Conservation (phyloP, 2,113 vertebrate genomes). For the Laterallus jamaicensis region DNA sequence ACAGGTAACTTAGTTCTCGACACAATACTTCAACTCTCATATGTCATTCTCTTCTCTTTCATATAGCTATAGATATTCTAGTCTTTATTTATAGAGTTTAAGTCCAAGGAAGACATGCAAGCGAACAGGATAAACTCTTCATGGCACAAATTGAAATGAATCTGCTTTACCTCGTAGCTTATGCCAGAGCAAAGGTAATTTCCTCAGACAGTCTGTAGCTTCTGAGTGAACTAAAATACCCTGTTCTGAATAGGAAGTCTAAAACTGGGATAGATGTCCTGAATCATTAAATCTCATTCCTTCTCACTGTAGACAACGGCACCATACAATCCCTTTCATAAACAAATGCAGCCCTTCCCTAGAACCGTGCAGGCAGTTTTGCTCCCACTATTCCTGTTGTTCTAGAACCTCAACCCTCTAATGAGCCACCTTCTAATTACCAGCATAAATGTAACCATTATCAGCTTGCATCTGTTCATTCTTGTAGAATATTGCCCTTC, state of each 20-base stretch:
- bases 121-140: background rate
- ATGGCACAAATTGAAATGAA: background rate
- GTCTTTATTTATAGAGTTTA: background rate
- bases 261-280: background rate
- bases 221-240: background rate
- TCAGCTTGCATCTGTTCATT: background rate
- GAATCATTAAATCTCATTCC: background rate
- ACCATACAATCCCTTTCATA: background rate
- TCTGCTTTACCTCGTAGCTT: background rate
- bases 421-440: slow-evolving; percentile 1
- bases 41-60: background rate
- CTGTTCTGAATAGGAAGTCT: background rate
- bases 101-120: background rate
- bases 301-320: background rate
- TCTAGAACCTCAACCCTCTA: background rate
- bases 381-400: background rate
- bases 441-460: background rate
- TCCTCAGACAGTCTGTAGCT: background rate
- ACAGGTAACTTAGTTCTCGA: background rate
- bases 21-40: background rate
- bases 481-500: background rate
- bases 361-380: background rate
- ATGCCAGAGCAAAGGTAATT: background rate
- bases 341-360: background rate
- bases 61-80: background rate